Evolutionary conservation across 2,797 vertebrate genomes (phyloP), one percentile per base, ranked within the genome.

Genomic region (Alcedo quadribrachys): DNA sequence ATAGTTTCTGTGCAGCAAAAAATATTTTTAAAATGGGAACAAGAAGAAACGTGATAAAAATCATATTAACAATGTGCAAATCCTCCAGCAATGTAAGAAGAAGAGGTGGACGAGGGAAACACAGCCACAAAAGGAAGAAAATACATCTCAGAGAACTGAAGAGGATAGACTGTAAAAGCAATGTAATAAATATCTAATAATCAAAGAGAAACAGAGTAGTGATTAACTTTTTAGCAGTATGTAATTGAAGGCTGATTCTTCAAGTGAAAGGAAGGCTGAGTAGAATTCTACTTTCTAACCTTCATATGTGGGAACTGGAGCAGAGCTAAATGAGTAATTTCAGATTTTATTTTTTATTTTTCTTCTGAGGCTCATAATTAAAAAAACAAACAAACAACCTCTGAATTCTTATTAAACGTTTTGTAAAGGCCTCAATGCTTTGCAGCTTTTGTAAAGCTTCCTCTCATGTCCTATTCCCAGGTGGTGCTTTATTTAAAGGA

Each of bases 401-500:
- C 60, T 62, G 76, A 87, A 89, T 50, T 73, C 8, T 58, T 85
- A 40, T 15, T 57, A 61, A 70, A 8, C 51, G 11, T 66, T 94
- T 84, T 82, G 50, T 69, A 80, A 89, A 75, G 43, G 21, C 40
- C 54, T 22, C 1, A 3, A 51, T 65, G 33, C 32, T 68, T 87
- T 81, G 62, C 14, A 92, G 66, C 30, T 17, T 4, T 25, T 60
- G 25, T 58, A 90, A 73, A 80, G 12, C 61, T 88, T 78, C 35
- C 21, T 90, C 15, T 65, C 9, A 0, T 40, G 62, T 40, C 35
- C 33, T 0, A 1, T 65, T 83, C 53, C 76, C 46, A 65, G 32
- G 58, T 82, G 62, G 45, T 73, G 70, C 54, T 91, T 53, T 82
- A 51, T 83, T 77, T 77, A 76, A 92, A 84, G 76, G 69, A 76